Base-by-base conservation (phyloP, 2,797 vertebrate genomes). In the Anisognathus igniventris region DNA sequence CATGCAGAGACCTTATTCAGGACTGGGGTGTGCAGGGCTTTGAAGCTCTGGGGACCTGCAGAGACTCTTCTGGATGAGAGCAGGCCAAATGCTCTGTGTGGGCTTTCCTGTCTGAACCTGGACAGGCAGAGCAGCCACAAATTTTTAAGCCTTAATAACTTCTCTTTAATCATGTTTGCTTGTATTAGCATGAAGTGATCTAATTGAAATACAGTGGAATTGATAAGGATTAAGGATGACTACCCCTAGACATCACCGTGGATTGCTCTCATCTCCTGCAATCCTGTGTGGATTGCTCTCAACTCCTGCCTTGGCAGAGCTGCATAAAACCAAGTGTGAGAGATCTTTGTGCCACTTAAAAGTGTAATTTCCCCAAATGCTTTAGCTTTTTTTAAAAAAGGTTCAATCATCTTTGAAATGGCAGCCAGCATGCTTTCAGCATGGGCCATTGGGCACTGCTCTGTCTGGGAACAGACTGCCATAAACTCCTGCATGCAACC, bases 1-100 rank as follows among this genome's bases (percentile, higher is more conserved):
- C 98, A 98, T 98, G 98, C 98, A 98, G 90, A 97, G 98, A 98
- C 97, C 98, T 98, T 98, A 98, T 97, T 98, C 97, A 85, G 62
- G 45, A 95, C 45, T 4, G 7, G 56, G 4, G 72, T 4, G 67
- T 3, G 50, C 96, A 97, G 94, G 96, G 96, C 97, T 98, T 97
- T 97, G 97, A 95, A 96, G 91, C 61, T 39, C 92, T 42, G 45
- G 94, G 90, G 92, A 97, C 80, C 87, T 57, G 81, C 88, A 91
- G 96, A 97, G 97, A 96, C 96, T 97, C 56, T 90, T 96, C 82
- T 82, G 85, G 92, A 78, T 20, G 30, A 44, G 40, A 65, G 33
- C 76, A n/a, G 9, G 18, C 16, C 33, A 71, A 87, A 73, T 2
- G 58, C 39, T 64, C 64, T 6, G 3, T 6, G 3, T 4, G 7